phyloP scores from a whole-genome alignment of 35 echinoderm and acorn worm species.

The Lytechinus pictus region DNA sequence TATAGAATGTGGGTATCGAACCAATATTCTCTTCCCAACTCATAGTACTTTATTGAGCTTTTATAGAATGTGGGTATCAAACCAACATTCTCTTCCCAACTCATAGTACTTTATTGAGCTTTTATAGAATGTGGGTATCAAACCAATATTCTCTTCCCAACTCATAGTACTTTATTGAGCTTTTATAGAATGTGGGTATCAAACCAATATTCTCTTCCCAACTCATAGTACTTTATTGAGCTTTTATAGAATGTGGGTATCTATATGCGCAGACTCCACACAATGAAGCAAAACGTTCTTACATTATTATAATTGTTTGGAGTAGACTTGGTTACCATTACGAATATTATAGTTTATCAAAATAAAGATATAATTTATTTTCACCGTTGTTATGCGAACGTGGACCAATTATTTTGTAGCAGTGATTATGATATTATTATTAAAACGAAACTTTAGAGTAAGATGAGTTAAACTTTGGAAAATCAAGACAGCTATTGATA shows the following conservation, averaged over 20 bases:
- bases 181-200: neutral
- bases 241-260: neutral
- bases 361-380: too few relatives aligned
- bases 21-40: neutral
- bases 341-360: too few relatives aligned
- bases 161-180: neutral
- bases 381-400: too few relatives aligned
- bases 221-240: neutral
- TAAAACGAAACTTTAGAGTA: too few relatives aligned
- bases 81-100: neutral
- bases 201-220: neutral
- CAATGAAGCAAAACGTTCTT: too few relatives aligned
- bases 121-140: neutral
- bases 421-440: too few relatives aligned
- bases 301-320: too few relatives aligned
- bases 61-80: neutral
- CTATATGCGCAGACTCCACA: too few relatives aligned
- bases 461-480: too few relatives aligned
- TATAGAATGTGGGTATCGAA: neutral
- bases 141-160: neutral
- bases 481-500: too few relatives aligned
- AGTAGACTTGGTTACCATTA: too few relatives aligned
- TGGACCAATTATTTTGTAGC: too few relatives aligned
- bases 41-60: neutral
- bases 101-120: neutral